Conservation (phyloP, 2,797 vertebrate genomes). For the Phoebastria nigripes region DNA sequence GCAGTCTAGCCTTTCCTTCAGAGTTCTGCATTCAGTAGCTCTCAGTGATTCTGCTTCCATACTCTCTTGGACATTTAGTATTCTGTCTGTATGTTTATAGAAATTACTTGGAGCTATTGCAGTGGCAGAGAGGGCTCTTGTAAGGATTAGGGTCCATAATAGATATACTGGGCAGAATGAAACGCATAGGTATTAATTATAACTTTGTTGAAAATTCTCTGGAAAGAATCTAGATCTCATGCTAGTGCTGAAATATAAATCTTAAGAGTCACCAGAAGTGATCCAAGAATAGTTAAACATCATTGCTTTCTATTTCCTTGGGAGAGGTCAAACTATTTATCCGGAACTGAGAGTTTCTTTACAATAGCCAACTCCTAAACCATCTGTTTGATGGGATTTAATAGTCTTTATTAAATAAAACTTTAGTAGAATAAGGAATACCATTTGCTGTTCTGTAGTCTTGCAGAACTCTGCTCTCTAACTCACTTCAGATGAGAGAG, state of each 20-base stretch:
- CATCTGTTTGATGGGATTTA: background rate
- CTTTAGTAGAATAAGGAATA: background rate
- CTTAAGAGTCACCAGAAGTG: background rate
- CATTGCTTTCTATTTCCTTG: background rate
- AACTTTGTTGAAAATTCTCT: background rate
- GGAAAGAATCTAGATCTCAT: background rate
- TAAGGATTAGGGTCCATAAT: background rate
- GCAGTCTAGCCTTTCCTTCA: background rate
- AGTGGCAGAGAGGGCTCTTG: background rate
- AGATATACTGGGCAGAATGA: background rate
- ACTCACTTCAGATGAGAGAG: background rate
- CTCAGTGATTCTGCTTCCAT: background rate
- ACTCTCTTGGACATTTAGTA: background rate
- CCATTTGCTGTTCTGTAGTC: background rate
- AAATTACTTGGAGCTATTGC: background rate
- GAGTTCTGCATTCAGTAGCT: background rate
- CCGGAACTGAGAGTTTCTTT: background rate
- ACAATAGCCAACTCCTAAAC: background rate
- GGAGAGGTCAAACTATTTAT: background rate
- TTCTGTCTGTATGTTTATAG: background rate
- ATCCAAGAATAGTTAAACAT: background rate
- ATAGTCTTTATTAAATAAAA: background rate
- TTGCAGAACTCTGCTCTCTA: background rate
- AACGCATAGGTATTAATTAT: background rate
- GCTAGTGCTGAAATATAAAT: background rate